Conservation (phyloP, 2,797 vertebrate species). For the Antennarius maculatus region DNA sequence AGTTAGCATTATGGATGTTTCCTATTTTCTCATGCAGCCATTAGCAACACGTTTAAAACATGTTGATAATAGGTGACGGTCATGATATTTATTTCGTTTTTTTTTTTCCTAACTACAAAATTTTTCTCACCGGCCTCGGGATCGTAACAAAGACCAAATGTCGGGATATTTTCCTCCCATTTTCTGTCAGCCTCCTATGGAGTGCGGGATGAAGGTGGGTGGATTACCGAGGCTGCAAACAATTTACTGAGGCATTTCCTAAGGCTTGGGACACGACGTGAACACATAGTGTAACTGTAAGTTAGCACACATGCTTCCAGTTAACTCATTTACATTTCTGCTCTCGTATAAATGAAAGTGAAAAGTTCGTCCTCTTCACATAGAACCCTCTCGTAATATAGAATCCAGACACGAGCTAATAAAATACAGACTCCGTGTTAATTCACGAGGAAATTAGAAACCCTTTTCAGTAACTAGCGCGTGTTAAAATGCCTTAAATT, state of each 20-base stretch:
- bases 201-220: slow-evolving; percentile 35
- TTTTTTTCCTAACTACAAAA: no score
- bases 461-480: slow-evolving; percentile 15
- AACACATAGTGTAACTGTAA: not conserved
- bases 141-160: no score
- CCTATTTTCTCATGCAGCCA: no score
- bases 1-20: no score
- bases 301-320: slow-evolving; percentile 34
- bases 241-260: slow-evolving; percentile 47
- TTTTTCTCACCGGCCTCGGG: no score
- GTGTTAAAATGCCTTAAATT: slow-evolving; percentile 44
- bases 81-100: no score
- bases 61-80: no score
- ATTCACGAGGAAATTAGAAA: slow-evolving; percentile 26
- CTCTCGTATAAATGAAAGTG: slow-evolving; percentile 8
- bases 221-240: slow-evolving; percentile 26
- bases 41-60: no score
- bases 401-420: slow-evolving; percentile 16
- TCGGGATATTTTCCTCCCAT: not conserved
- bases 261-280: slow-evolving; percentile 23
- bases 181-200: slow-evolving; percentile 16
- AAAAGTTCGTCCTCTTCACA: not conserved
- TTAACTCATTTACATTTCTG: slow-evolving; percentile 16
- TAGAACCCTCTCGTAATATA: slow-evolving; percentile 10
- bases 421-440: slow-evolving; percentile 9